A percentile compares a stretch with the other conserved stretches of the same genome.
Conservation (phyloP, 2,797 vertebrate species). For the Champsocephalus esox region DNA sequence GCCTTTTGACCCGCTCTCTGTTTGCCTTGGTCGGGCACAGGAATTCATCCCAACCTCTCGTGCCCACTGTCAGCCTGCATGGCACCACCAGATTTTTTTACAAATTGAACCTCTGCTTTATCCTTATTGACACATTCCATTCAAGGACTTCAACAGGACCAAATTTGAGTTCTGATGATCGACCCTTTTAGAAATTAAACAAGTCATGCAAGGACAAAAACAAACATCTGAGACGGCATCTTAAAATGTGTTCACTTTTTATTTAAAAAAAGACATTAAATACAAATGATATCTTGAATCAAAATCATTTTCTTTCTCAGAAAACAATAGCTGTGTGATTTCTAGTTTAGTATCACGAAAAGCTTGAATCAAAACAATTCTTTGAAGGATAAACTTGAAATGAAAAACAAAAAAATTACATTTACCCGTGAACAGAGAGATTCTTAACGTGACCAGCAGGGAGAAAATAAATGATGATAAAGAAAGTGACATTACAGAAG, state of each 20-base stretch:
- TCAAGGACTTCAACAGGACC: slow-evolving; percentile 41
- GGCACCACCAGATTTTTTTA: slow-evolving; percentile 82
- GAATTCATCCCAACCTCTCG: slow-evolving; percentile 73
- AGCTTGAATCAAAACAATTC: slow-evolving; percentile 71
- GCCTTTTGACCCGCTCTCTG: slow-evolving; percentile 84
- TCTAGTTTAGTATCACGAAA: slow-evolving; percentile 83
- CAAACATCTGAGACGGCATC: slow-evolving; percentile 46
- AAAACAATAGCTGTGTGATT: slow-evolving; percentile 82
- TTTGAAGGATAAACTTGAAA: slow-evolving; percentile 73
- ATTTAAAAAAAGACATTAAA: slow-evolving; percentile 89
- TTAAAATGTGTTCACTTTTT: slow-evolving; percentile 87
- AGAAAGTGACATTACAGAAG: slow-evolving; percentile 71
- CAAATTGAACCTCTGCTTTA: slow-evolving; percentile 79
- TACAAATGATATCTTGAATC: slow-evolving; percentile 87
- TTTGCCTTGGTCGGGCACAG: slow-evolving; percentile 82
- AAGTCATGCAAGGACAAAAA: background rate
- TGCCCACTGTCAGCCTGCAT: slow-evolving; percentile 82
- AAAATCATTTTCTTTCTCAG: slow-evolving; percentile 79
- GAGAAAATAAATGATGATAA: slow-evolving; percentile 21
- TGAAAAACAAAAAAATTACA: slow-evolving; percentile 70
- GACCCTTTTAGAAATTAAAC: background rate
- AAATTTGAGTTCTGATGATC: slow-evolving; percentile 33
- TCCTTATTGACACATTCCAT: slow-evolving; percentile 82
- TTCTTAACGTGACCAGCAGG: slow-evolving; percentile 72
- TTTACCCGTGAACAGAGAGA: slow-evolving; percentile 88